Base-by-base conservation (phyloP, 1,140 invertebrate species). In the Pseudomyrmex flavicornis region DNA sequence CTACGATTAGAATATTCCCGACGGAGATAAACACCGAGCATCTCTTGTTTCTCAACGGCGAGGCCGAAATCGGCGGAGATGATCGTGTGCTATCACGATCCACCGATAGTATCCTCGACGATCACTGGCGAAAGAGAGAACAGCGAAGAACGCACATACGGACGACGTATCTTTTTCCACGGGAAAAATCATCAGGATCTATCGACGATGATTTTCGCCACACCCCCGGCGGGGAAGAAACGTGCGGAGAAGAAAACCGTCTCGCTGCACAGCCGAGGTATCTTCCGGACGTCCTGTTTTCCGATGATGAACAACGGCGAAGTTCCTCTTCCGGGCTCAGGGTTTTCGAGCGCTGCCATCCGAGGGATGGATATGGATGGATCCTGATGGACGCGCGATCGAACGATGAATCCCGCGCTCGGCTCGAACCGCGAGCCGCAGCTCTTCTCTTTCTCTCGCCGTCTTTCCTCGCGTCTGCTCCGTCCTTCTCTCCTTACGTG, bases 391-490 rank as follows among this genome's bases (percentile, higher is more conserved):
- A 65, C 63, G 62, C 17, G 84, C 62, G 75, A 88, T 82, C 76
- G 54, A 84, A 72, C 77, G 73, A 82, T 68, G 54, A 20, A 72
- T 80, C 82, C 76, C 66, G 73, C 66, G 73, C 83, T 75, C 66
- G 73, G 70, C 80, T 80, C 72, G 20, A 22, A 68, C 66, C 74
- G 35, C 35, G 22, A 63, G 17, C 46, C 52, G 58, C 61, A 46
- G 17, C 56, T 77, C 10, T 20, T 62, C 22, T 59, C 52, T 66
- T 1, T 56, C n/a, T 46, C 44, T 54, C 35, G 56, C 17, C 50
- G 10, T 58, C 54, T 17, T 22, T 15, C 58, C 10, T 44, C 8
- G 26, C 20, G n/a, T 17, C 68, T 10, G 17, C 44, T 56, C 56
- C 58, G 13, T 75, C 58, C 56, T 15, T 66, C 44, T 76, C 54